Conservation (phyloP, 2,113 vertebrate species). For the Sialia sialis region DNA sequence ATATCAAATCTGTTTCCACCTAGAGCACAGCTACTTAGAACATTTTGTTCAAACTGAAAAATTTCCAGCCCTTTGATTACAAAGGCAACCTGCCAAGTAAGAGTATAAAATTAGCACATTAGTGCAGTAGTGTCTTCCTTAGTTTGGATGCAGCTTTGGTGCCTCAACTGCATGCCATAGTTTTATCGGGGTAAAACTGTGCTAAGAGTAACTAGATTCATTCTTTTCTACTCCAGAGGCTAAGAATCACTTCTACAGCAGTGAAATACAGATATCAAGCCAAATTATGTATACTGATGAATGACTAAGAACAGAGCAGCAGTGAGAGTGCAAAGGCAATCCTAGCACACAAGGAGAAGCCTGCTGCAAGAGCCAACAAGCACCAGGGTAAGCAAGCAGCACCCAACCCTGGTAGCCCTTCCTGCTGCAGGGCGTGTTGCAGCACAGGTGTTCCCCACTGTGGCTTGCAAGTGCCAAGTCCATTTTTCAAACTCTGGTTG, state of each 20-base stretch:
- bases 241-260: background rate
- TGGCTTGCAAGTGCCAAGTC: background rate
- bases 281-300: background rate
- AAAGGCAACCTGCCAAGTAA: slow-evolving; percentile 62
- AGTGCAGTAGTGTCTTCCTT: slow-evolving; percentile 56
- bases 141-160: slow-evolving; percentile 32
- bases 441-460: slow-evolving; percentile 20
- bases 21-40: slow-evolving; percentile 53
- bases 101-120: slow-evolving; percentile 63
- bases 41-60: slow-evolving; percentile 67
- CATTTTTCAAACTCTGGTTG: slow-evolving; percentile 3
- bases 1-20: slow-evolving; percentile 37
- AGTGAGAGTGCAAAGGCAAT: background rate
- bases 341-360: background rate
- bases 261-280: background rate
- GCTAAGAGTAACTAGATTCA: background rate
- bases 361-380: background rate
- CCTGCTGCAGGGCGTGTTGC: background rate
- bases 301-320: background rate
- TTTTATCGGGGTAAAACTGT: background rate
- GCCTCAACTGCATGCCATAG: background rate
- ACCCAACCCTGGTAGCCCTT: background rate
- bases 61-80: slow-evolving; percentile 63
- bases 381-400: background rate
- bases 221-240: background rate